A percentile compares a stretch with the other conserved stretches of the same genome.
Conservation (phyloP, 2,113 vertebrate genomes). For the Cathartes aura region DNA sequence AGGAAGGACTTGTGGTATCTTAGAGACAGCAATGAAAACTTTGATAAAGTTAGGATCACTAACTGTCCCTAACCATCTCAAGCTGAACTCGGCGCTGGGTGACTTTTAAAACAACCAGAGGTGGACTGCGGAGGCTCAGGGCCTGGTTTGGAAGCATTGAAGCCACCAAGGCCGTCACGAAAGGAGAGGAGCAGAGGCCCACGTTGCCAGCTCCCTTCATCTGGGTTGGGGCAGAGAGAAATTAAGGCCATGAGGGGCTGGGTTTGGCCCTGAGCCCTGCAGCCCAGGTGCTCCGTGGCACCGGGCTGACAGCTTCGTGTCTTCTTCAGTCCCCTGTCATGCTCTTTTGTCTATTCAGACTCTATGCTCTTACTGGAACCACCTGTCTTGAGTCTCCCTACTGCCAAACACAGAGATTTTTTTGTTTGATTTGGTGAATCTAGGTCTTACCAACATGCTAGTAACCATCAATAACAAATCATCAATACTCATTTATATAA, state of each 20-base stretch:
- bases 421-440: background rate
- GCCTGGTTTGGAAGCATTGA: background rate
- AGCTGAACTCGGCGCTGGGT: background rate
- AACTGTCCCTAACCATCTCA: no score
- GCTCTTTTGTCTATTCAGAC: background rate
- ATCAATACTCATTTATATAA: background rate
- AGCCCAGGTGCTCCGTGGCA: no score
- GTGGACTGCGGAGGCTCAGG: no score
- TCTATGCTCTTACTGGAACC: background rate
- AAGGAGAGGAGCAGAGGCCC: background rate
- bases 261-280: background rate
- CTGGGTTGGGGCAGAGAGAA: background rate
- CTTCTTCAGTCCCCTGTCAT: background rate
- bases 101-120: background rate
- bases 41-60: background rate
- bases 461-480: background rate
- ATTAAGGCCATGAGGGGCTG: background rate
- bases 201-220: fast-evolving
- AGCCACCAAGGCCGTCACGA: background rate
- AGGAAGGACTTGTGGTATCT: background rate
- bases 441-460: background rate
- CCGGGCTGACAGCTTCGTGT: background rate
- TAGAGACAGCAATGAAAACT: background rate
- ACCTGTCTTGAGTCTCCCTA: background rate
- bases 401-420: background rate